Percentiles rank a stretch among this genome's conserved stretches.
Conservation (phyloP, 2,797 vertebrate genomes). For the Esox lucius region DNA sequence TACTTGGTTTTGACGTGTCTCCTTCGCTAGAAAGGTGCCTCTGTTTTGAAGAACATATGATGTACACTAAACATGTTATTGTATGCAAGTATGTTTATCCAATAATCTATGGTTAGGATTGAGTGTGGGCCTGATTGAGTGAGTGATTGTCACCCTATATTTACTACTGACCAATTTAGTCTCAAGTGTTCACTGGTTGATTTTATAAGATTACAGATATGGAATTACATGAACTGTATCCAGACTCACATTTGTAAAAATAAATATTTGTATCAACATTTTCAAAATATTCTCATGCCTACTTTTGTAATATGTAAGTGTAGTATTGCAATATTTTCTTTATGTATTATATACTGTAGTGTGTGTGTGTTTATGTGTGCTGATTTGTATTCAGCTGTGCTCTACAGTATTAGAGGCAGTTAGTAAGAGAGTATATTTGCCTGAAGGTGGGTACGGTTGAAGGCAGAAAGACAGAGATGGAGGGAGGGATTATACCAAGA, state of each 20-base stretch:
- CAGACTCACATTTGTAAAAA: slow-evolving; percentile 63
- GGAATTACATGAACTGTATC: slow-evolving; percentile 53
- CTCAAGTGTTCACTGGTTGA: slow-evolving; percentile 27
- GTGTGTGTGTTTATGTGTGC: neutral
- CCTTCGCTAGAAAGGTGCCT: slow-evolving; percentile 63
- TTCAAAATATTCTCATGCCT: slow-evolving; percentile 34
- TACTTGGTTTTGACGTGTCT: slow-evolving; percentile 1
- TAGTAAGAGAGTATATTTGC: neutral
- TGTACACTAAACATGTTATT: slow-evolving; percentile 24
- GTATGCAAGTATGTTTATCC: slow-evolving; percentile 38
- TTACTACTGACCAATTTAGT: slow-evolving; percentile 30
- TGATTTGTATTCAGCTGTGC: neutral
- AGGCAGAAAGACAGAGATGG: neutral
- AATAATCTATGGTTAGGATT: slow-evolving; percentile 8
- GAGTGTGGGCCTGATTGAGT: neutral
- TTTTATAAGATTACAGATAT: slow-evolving; percentile 61
- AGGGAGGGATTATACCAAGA: neutral
- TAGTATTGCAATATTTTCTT: neutral
- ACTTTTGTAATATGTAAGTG: slow-evolving; percentile 5
- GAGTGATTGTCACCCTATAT: slow-evolving; percentile 17
- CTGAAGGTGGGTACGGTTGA: neutral
- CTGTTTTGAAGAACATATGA: slow-evolving; percentile 34
- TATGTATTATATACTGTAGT: too few species aligned
- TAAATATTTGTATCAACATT: slow-evolving; percentile 67
- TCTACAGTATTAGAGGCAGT: neutral